These are phyloP conservation scores for Eulemur mongoz DNA, from an alignment of 2,797 vertebrate species.

Conservation along the genomic window DNA sequence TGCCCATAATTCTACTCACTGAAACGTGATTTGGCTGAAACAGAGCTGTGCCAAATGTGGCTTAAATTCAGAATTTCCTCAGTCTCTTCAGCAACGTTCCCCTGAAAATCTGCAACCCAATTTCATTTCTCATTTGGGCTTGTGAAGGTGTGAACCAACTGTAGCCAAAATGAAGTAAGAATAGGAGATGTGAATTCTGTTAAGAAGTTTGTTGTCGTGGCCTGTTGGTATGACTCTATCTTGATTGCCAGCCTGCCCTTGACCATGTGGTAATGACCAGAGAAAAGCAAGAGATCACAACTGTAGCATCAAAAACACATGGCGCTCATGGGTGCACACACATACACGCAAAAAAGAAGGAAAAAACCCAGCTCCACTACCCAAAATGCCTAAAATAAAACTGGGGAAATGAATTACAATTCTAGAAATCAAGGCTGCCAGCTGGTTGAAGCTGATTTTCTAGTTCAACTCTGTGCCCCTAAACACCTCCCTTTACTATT, in stretches of 20 bases:
- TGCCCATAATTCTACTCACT: conserved; percentile 60
- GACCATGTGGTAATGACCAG: too few relatives aligned
- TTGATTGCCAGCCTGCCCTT: background rate
- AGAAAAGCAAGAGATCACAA: background rate
- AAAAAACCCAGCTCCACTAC: background rate
- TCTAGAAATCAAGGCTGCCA: background rate
- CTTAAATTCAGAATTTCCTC: conserved; percentile 63
- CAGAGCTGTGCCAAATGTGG: conserved; percentile 41
- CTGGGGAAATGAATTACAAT: background rate
- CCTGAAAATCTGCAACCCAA: conserved; percentile 44
- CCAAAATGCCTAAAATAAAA: background rate
- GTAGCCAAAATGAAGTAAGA: conserved; percentile 37
- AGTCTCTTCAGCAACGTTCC: conserved; percentile 35
- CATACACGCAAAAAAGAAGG: background rate
- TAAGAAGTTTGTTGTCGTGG: background rate
- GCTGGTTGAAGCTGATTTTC: background rate
- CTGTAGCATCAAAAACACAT: background rate
- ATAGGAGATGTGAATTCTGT: background rate
- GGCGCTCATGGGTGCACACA: too few relatives aligned
- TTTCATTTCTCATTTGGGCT: background rate
- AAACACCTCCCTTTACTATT: background rate
- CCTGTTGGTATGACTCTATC: background rate
- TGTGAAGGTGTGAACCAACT: conserved; percentile 27
- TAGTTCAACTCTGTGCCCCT: background rate
- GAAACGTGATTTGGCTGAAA: conserved; percentile 71